A percentile compares a stretch with the other conserved stretches of the same genome.
These are phyloP conservation scores for Saxidomus purpurata DNA, from an alignment of 1,140 invertebrate species.

Conservation along the genomic window DNA sequence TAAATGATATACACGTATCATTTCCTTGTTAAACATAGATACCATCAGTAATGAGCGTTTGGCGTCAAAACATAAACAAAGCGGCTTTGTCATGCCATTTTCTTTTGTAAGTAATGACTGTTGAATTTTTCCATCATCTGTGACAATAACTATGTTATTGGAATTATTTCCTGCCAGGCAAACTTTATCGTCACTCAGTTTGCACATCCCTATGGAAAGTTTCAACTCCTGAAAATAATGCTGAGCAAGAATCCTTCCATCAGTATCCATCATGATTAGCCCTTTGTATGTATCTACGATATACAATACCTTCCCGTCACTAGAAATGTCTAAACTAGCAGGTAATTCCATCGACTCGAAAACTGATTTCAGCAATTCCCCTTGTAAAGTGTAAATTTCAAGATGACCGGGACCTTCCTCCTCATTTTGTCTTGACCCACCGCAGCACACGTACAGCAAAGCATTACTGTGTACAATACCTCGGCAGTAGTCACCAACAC, in stretches of 20 bases:
- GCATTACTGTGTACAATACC: neutral
- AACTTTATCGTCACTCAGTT: neutral
- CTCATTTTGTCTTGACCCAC: neutral
- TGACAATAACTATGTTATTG: neutral
- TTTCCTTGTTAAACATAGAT: neutral
- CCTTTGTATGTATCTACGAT: neutral
- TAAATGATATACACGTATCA: neutral
- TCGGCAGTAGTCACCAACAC: neutral
- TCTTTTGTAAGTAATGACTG: neutral
- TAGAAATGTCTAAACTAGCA: neutral
- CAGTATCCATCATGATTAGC: neutral
- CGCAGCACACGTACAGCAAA: neutral
- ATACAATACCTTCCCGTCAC: neutral
- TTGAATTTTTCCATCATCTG: neutral
- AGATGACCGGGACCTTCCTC: neutral
- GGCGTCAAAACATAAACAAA: neutral
- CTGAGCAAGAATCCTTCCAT: neutral
- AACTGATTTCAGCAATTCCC: neutral
- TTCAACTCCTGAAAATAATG: neutral
- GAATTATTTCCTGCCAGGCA: neutral
- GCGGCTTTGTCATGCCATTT: neutral
- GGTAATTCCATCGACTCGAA: neutral
- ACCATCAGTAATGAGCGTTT: neutral
- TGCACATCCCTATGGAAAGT: neutral
- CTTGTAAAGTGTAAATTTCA: neutral